phyloP scores from a whole-genome alignment of 2,888 invertebrate genomes.

The Apotomis capreana region DNA sequence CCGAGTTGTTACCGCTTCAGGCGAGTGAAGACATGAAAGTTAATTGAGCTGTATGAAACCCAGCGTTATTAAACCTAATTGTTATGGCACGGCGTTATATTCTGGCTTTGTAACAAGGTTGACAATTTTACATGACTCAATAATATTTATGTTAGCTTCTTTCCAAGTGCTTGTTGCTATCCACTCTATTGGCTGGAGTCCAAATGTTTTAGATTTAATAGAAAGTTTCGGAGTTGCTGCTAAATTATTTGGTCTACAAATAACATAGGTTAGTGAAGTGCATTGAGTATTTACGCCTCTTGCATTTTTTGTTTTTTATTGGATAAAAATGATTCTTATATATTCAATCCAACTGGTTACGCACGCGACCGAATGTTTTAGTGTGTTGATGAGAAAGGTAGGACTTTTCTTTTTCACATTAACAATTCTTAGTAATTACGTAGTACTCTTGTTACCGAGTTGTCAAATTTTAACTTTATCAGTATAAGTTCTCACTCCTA shows the following conservation, averaged over 20 bases:
- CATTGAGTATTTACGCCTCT: constrained; percentile 3
- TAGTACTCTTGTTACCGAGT: background rate
- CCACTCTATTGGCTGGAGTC: constrained; percentile 54
- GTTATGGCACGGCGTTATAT: constrained; percentile 3
- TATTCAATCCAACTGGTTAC: no score
- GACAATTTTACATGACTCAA: constrained; percentile 33
- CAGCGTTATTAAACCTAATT: constrained; percentile 26
- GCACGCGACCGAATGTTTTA: no score
- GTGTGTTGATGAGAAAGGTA: no score
- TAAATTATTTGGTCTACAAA: constrained; percentile 21
- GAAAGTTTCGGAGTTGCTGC: constrained; percentile 48
- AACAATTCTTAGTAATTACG: no score
- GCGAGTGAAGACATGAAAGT: constrained; percentile 37
- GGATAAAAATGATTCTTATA: no score
- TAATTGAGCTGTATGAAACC: constrained; percentile 38
- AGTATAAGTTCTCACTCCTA: background rate
- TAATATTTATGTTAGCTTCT: constrained; percentile 51
- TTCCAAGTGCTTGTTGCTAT: constrained; percentile 41
- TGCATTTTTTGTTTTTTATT: background rate
- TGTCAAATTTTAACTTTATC: no score
- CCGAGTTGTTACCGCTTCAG: constrained; percentile 34
- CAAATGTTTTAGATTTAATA: constrained; percentile 61
- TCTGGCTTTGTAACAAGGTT: constrained; percentile 24
- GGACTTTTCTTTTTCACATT: background rate
- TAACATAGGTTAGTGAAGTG: constrained; percentile 20